Evolutionary conservation across 2,888 invertebrate genomes (phyloP).

Genomic region (Brachyopa scutellaris): DNA sequence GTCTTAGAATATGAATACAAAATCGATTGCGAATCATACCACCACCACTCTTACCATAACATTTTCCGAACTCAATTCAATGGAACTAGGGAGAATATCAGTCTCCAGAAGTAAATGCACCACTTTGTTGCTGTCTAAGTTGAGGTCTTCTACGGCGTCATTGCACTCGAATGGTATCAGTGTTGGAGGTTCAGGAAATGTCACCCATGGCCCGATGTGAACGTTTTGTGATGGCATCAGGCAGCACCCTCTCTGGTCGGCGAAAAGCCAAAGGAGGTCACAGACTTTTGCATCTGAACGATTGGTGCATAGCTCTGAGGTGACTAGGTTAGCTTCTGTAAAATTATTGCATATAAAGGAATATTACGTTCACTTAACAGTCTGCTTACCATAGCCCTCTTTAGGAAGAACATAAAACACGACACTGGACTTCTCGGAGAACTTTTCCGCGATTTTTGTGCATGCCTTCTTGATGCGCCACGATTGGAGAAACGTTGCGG

Average conservation of each 20-base stretch:
- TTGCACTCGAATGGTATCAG: constrained; percentile 80
- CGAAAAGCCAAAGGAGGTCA: constrained; percentile 81
- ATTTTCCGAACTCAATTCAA: constrained; percentile 63
- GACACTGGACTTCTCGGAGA: constrained; percentile 84
- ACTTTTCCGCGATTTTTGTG: constrained; percentile 86
- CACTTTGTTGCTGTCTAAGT: constrained; percentile 73
- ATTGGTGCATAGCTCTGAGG: constrained; percentile 80
- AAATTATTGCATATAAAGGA: constrained; percentile 9
- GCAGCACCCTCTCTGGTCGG: constrained; percentile 80
- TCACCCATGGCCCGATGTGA: constrained; percentile 83
- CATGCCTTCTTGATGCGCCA: constrained; percentile 89
- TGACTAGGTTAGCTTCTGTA: constrained; percentile 78
- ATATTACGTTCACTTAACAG: too few species aligned
- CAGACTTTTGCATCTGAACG: constrained; percentile 80
- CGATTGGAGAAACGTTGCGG: constrained; percentile 91
- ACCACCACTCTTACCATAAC: constrained; percentile 75
- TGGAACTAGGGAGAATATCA: constrained; percentile 76
- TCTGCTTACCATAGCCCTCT: constrained; percentile 80
- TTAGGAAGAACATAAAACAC: constrained; percentile 85
- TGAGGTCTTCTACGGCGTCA: constrained; percentile 70
- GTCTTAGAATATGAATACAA: constrained; percentile 40
- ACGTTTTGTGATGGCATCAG: constrained; percentile 82
- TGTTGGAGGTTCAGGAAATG: constrained; percentile 82
- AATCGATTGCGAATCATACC: constrained; percentile 54
- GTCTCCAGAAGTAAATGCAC: constrained; percentile 80